phyloP scores from a whole-genome alignment of 2,888 invertebrate species.

The Hypomecis punctinalis region DNA sequence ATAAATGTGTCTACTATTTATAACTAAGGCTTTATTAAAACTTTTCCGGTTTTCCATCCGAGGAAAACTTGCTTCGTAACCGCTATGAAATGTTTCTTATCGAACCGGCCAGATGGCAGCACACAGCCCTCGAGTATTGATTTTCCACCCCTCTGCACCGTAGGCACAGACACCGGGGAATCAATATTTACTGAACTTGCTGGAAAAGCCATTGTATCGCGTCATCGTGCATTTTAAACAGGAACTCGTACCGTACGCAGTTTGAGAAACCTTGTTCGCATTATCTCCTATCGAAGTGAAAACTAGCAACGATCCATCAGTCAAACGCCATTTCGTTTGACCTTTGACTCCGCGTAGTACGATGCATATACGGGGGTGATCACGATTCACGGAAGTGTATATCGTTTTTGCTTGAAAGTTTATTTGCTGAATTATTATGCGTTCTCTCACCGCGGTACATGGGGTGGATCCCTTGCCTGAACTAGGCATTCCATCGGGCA shows the following conservation, averaged over 20 bases:
- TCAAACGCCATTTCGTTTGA: slow-evolving; percentile 33
- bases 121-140: slow-evolving; percentile 67
- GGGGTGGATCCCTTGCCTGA: slow-evolving; percentile 80
- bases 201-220: slow-evolving; percentile 65
- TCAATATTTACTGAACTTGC: slow-evolving; percentile 72
- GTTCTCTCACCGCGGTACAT: slow-evolving; percentile 75
- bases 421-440: slow-evolving; percentile 82
- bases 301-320: slow-evolving; percentile 24
- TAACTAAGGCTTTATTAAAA: neutral
- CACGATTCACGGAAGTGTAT: slow-evolving; percentile 68
- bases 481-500: slow-evolving; percentile 67
- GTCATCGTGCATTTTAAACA: slow-evolving; percentile 50
- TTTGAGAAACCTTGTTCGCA: slow-evolving; percentile 8
- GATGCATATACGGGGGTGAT: slow-evolving; percentile 69
- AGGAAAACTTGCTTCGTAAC: slow-evolving; percentile 2
- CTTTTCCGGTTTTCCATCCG: neutral
- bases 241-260: slow-evolving; percentile 29
- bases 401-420: slow-evolving; percentile 77
- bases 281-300: slow-evolving; percentile 31
- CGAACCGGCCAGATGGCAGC: slow-evolving; percentile 66
- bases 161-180: slow-evolving; percentile 57
- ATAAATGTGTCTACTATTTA: neutral
- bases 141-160: slow-evolving; percentile 58
- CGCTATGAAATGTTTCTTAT: slow-evolving; percentile 24
- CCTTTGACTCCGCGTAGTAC: slow-evolving; percentile 52